A percentile compares a stretch with the other conserved stretches of the same genome.
These are phyloP conservation scores for Gorsachius goisagi DNA, from an alignment of 2,113 vertebrate species.

Conservation along the genomic window DNA sequence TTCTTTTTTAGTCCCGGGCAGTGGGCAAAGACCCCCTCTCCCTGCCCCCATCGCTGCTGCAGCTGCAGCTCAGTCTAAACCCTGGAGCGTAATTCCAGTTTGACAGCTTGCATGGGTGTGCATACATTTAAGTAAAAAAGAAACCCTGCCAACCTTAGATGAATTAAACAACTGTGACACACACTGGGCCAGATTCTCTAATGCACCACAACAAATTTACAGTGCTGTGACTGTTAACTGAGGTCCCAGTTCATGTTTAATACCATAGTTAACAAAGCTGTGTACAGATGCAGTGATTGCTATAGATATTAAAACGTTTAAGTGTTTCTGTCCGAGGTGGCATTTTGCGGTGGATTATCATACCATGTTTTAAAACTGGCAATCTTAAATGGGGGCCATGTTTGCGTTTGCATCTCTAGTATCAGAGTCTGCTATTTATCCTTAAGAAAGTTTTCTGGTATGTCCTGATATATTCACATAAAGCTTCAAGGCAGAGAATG, in stretches of 20 bases:
- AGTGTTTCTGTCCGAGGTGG: not conserved
- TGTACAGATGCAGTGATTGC: not conserved
- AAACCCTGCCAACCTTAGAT: conserved; percentile 13
- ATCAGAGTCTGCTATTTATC: not conserved
- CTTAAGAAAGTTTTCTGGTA: not conserved
- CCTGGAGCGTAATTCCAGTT: not conserved
- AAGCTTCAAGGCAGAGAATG: not conserved
- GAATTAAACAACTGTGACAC: conserved; percentile 50
- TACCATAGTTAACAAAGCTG: not conserved
- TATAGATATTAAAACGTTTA: not conserved
- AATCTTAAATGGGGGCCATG: not conserved
- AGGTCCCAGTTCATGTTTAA: not conserved
- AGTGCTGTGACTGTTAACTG: not conserved
- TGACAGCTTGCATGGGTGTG: conserved; percentile 60
- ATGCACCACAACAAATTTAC: not conserved
- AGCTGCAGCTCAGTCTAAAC: not conserved
- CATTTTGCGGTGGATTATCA: not conserved
- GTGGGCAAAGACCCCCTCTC: not conserved
- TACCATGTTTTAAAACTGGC: not conserved
- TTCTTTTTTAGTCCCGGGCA: not conserved
- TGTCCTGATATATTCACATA: not conserved
- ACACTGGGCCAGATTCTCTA: not conserved
- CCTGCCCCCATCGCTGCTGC: not conserved
- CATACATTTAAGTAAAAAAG: not conserved
- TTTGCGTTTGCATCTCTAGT: not conserved